Percentiles rank a stretch among this genome's conserved stretches.
These are phyloP conservation scores for Brachionus calyciflorus DNA, from an alignment of 1,140 invertebrate genomes.

Conservation along the genomic window DNA sequence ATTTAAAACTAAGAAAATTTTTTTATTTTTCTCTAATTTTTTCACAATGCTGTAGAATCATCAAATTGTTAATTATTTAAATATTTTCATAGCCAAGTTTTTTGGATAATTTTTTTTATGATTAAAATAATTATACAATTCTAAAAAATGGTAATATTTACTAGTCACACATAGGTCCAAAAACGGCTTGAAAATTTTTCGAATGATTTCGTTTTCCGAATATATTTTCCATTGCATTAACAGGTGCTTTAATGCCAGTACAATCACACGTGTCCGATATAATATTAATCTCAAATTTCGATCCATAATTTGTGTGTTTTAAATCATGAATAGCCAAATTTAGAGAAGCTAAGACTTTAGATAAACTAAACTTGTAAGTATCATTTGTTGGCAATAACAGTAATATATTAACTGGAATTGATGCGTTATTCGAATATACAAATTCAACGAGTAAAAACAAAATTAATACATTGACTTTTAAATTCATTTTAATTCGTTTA, in stretches of 20 bases:
- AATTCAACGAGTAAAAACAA: not conserved
- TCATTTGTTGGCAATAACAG: slow-evolving; percentile 18
- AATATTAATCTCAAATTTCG: slow-evolving; percentile 17
- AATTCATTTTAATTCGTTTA: no score
- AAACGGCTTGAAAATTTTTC: slow-evolving; percentile 36
- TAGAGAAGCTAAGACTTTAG: slow-evolving; percentile 23
- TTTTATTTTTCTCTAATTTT: no score
- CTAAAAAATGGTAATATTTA: no score
- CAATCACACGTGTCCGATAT: slow-evolving; percentile 39
- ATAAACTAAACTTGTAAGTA: slow-evolving; percentile 25
- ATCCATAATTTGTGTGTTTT: not conserved
- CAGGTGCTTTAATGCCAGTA: slow-evolving; percentile 36
- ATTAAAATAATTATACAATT: no score
- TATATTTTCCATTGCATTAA: slow-evolving; percentile 45
- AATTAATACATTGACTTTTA: not conserved
- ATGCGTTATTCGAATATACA: not conserved
- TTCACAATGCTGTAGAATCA: no score
- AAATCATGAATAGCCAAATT: slow-evolving; percentile 30
- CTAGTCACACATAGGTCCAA: slow-evolving; percentile 46
- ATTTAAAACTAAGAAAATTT: no score
- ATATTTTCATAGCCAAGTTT: no score
- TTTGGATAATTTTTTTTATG: no score
- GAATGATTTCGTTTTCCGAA: slow-evolving; percentile 42
- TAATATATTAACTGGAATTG: slow-evolving; percentile 27
- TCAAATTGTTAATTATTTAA: no score